Evolutionary conservation across 2,888 invertebrate genomes (phyloP), one percentile per base, ranked within the genome.

Genomic region (Drosophila anceps): DNA sequence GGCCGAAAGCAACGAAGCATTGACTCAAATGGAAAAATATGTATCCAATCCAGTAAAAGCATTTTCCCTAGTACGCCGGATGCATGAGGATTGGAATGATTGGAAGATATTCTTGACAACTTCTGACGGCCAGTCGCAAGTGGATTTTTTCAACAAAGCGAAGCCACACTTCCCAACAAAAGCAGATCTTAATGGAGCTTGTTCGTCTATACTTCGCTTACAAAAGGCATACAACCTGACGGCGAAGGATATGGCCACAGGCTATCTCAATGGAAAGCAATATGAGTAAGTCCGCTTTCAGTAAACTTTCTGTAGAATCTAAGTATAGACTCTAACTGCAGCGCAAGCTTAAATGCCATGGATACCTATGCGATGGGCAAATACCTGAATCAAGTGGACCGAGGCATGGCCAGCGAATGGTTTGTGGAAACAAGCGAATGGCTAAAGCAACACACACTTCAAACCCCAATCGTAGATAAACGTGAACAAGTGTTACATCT

Each of bases 151-250:
- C 18, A 67, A 82, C 4, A 50, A 73, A 8, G 58, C 74, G 0
- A 73, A 72, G 27, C 9, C 50, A 5, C 51, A 79, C 18, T 64
- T 89, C 92, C 98, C 98, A 0, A 96, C 96, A 0, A 94, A 96
- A 65, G 98, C 98, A 91, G 99, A 99, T 93, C 93, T 99, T 69
- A 95, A 95, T 73, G 99, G 99, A 0, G 98, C 98, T 6, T 98
- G 98, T 4, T 96, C 96, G 43, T 99, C 98, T 3, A 94, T 99
- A 54, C 96, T 97, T 70, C 95, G 99, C 39, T 94, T 99, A 4
- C 98, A 99, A 92, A 96, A 96, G 82, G 98, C 98, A 0, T 99
- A 99, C 93, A 95, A 96, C 76, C 94, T 99, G 41, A 96, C 97
- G 60, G 96, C 97, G 0, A 94, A 95, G 0, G 96, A 97, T 39